Conservation (phyloP, 2,888 invertebrate genomes). For the Meteorus colon region DNA sequence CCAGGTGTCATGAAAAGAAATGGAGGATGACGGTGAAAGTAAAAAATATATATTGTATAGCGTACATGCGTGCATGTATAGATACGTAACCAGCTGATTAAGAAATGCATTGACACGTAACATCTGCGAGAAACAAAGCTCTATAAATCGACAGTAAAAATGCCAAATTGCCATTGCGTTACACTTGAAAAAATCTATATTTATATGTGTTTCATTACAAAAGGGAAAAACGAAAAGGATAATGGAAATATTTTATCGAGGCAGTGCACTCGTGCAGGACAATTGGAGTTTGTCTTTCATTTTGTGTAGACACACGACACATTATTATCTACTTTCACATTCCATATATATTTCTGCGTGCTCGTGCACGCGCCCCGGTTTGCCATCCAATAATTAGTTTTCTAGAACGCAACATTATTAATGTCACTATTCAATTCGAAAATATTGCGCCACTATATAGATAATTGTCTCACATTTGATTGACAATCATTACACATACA, state of each 20-base stretch:
- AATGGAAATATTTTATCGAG: constrained; percentile 12
- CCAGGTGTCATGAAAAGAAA: constrained; percentile 18
- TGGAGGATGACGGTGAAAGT: constrained; percentile 12
- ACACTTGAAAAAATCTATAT: neutral
- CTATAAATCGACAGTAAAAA: neutral
- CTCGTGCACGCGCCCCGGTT: constrained; percentile 41
- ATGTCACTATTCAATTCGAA: constrained; percentile 64
- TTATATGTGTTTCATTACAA: neutral
- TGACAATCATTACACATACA: constrained; percentile 1
- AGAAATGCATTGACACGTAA: constrained; percentile 19
- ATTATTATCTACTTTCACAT: constrained; percentile 62
- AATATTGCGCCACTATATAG: constrained; percentile 29
- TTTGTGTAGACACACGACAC: neutral
- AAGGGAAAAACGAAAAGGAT: neutral
- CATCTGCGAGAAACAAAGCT: neutral
- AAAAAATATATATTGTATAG: neutral
- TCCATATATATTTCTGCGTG: constrained; percentile 43
- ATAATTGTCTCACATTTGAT: neutral
- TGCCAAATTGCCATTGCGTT: neutral
- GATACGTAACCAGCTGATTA: constrained; percentile 8
- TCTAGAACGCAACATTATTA: constrained; percentile 61
- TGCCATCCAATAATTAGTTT: constrained; percentile 63
- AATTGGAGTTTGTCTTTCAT: constrained; percentile 7
- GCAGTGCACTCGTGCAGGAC: constrained; percentile 34
- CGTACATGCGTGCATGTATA: neutral